Evolutionary conservation across 2,797 vertebrate genomes (phyloP), one percentile per base, ranked within the genome.

Genomic region (Sebastolobus alascanus): DNA sequence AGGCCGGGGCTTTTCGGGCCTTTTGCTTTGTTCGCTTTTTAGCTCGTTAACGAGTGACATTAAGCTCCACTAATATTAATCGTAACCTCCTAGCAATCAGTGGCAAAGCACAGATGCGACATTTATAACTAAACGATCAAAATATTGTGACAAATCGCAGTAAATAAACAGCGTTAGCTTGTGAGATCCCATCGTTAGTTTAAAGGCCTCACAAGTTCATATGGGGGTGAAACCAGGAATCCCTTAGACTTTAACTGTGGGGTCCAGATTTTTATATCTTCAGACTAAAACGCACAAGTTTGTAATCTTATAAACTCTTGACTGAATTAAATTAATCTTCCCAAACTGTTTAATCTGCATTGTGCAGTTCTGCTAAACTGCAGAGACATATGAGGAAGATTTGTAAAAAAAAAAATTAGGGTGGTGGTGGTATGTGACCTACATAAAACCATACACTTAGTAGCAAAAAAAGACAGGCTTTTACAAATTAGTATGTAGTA

Each of bases 1-100:
- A 94, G 89, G 16, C 74, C 88, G 93, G 35, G 92, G 93, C 83
- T 93, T 91, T 82, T 89, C 10, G 13, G 33, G 93, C 93, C 94
- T 93, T 94, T 88, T 25, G 90, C 90, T 93, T 94, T 93, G 92
- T 93, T 94, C 84, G 79, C 66, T 12, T 63, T 79, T 69, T 38
- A 54, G 75, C 66, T 66, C 9, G 31, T 20, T 35, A 60, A 70
- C 7, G 9, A 59, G 8, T 56, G 43, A 40, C 56, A 86, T 55
- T 16, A 8, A 67, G 31, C 29, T 31, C 1, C 7, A 29, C 35
- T 16, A 5, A 16, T 22, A 16, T 20, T 8, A 9, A 2, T 16
- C 2, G 0, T 12, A 7, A 31, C 11, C 2, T 37, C 8, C 16
- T 25, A 67, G 6, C 5, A 4, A 7, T 13, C 4, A 6, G 1